Percentiles rank a stretch among this genome's conserved stretches.
Conservation (phyloP, 1,140 invertebrate genomes). For the Sesamia nonagrioides region DNA sequence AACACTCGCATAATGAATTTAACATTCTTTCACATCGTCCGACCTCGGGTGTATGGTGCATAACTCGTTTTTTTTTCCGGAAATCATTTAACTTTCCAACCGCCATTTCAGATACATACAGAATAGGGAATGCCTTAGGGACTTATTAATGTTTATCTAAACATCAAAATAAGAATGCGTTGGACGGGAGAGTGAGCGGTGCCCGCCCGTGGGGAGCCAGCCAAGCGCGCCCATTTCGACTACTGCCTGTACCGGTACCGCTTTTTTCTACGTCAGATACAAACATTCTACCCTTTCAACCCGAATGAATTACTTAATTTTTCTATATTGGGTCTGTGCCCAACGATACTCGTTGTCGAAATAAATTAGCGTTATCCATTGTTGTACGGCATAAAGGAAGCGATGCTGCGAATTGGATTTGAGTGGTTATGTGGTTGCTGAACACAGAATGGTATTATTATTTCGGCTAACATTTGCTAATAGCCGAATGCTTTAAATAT, state of each 20-base stretch:
- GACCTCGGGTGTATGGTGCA: constrained; percentile 58
- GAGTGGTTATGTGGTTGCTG: constrained; percentile 57
- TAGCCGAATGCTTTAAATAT: constrained; percentile 27
- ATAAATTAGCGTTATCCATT: constrained; percentile 77
- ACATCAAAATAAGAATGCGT: constrained; percentile 81
- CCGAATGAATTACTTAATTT: constrained; percentile 85
- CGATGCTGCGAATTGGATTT: constrained; percentile 57
- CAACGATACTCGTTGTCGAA: constrained; percentile 73
- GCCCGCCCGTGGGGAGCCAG: constrained; percentile 68
- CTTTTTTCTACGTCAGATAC: constrained; percentile 83
- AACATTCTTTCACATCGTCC: constrained; percentile 72
- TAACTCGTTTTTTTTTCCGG: constrained; percentile 77
- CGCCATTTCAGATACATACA: constrained; percentile 69
- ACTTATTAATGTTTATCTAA: constrained; percentile 84
- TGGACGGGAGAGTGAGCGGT: constrained; percentile 61
- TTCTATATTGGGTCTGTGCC: constrained; percentile 73
- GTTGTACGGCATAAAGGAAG: constrained; percentile 58
- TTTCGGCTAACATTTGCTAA: constrained; percentile 56
- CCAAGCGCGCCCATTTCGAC: constrained; percentile 77
- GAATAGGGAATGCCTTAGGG: constrained; percentile 63
- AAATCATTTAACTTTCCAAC: constrained; percentile 78
- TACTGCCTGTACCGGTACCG: constrained; percentile 71
- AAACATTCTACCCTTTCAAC: constrained; percentile 81
- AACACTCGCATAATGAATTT: constrained; percentile 72
- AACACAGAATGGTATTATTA: constrained; percentile 49